A percentile compares a stretch with the other conserved stretches of the same genome.
Evolutionary conservation across 1,140 invertebrate species (phyloP).

Genomic region (Scaptodrosophila lebanonensis): DNA sequence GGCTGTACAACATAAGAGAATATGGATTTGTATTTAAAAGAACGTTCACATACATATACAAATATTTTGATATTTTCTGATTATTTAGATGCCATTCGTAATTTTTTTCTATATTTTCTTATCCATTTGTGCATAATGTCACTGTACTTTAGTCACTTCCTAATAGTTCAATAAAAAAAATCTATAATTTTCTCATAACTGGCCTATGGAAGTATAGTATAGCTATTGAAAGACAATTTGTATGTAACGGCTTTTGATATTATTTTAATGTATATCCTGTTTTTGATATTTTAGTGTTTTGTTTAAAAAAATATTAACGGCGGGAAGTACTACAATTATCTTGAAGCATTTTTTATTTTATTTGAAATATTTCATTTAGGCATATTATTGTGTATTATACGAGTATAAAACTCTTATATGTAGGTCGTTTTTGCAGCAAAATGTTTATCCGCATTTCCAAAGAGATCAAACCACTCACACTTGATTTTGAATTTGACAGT

Average conservation of each 20-base stretch:
- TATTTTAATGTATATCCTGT: slow-evolving; percentile 24
- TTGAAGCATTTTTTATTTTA: slow-evolving; percentile 54
- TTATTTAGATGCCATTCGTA: too few relatives aligned
- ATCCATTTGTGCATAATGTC: too few relatives aligned
- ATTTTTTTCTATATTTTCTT: too few relatives aligned
- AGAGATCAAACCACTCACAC: not conserved
- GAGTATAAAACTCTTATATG: slow-evolving; percentile 54
- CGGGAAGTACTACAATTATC: slow-evolving; percentile 72
- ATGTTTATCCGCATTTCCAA: slow-evolving; percentile 29
- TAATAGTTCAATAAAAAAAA: too few relatives aligned
- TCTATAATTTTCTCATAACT: slow-evolving; percentile 25
- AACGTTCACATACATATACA: too few relatives aligned
- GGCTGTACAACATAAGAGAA: too few relatives aligned
- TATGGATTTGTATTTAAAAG: too few relatives aligned
- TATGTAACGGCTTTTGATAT: slow-evolving; percentile 45
- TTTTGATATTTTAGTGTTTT: slow-evolving; percentile 28
- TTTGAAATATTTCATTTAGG: slow-evolving; percentile 26
- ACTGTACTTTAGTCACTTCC: too few relatives aligned
- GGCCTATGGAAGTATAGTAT: slow-evolving; percentile 55
- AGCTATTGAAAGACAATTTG: slow-evolving; percentile 57
- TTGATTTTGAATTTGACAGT: slow-evolving; percentile 15
- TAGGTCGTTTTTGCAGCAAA: slow-evolving; percentile 63
- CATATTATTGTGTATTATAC: slow-evolving; percentile 20
- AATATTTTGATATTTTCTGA: too few relatives aligned
- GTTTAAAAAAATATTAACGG: slow-evolving; percentile 70